Base-by-base conservation (phyloP, 2,888 invertebrate genomes). In the Drosophila peninsularis region DNA sequence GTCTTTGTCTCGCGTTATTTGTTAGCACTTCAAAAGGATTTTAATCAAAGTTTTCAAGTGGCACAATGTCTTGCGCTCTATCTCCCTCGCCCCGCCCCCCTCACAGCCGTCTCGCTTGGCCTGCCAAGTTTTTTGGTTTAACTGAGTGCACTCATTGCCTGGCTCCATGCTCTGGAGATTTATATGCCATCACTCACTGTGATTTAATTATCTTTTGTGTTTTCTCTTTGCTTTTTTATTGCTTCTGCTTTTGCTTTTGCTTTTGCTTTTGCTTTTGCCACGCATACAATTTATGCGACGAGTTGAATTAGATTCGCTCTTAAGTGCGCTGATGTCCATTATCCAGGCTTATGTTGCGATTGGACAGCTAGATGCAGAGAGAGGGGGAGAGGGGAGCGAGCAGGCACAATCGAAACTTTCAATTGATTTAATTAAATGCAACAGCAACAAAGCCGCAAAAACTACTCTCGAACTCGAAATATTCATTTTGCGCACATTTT, bases 21-120 rank as follows among this genome's bases (percentile, higher is more conserved):
- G 82, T 84, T 88, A 76, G 85, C 82, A 82, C 82, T 82, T 82
- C 82, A 84, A 79, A 87, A 84, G 88, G 88, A 82, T 82, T 82
- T 82, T 87, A 87, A 82, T 82, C 82, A 82, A 87, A 82, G 82
- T 82, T 82, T 88, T 87, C 74, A 88, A 82, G 85, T 82, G 85
- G 49, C 81, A 71, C 71, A 66, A 52, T 66, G 64, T 72, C 70
- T 54, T 68, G 53, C 53, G 47, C 36, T 13, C 39, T 7, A 30
- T 6, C 14, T 19, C 36, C 7, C 3, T 10, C n/a, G 39, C 9
- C 17, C 10, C 7, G 32, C 39, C 30, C 1, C 36, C 36, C 39
- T 10, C 41, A 14, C 30, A 7, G 21, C 21, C 0, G 7, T 21
- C 45, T 45, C 57, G 41, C 54, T 62, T 50, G 45, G 54, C 62